Percentiles rank a stretch among this genome's conserved stretches.
These are phyloP conservation scores for Autographa pulchrina DNA, from an alignment of 2,888 invertebrate genomes.

Conservation along the genomic window DNA sequence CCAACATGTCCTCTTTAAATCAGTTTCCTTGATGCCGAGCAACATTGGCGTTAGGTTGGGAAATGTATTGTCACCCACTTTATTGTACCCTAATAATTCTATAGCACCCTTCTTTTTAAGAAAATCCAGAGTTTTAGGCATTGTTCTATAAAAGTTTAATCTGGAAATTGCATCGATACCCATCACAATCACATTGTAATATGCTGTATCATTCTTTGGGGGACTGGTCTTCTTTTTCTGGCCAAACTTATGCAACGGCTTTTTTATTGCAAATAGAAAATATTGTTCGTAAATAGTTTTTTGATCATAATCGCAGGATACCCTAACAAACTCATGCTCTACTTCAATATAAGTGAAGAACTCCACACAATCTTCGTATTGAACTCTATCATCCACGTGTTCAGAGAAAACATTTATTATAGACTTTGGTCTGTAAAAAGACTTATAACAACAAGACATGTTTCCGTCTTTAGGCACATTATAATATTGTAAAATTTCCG, in stretches of 20 bases:
- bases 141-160: conserved; percentile 95
- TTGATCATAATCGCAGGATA: conserved; percentile 89
- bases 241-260: conserved; percentile 61
- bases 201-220: conserved; percentile 64
- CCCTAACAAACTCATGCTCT: conserved; percentile 91
- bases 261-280: conserved; percentile 90
- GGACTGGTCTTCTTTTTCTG: conserved; percentile 58
- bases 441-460: conserved; percentile 90
- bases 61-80: conserved; percentile 98
- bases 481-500: conserved; percentile 82
- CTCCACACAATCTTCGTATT: conserved; percentile 84
- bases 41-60: conserved; percentile 96
- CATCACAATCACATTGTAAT: conserved; percentile 93
- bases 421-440: conserved; percentile 88
- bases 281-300: conserved; percentile 91
- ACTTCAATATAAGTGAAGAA: conserved; percentile 84
- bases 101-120: conserved; percentile 91
- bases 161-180: conserved; percentile 96
- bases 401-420: conserved; percentile 82
- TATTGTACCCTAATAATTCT: conserved; percentile 96
- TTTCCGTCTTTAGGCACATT: conserved; percentile 81
- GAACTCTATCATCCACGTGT: conserved; percentile 83
- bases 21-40: conserved; percentile 91
- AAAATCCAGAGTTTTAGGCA: conserved; percentile 92
- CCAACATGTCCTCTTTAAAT: conserved; percentile 91